Conservation (phyloP, 2,113 vertebrate species). For the Hemiscyllium ocellatum region DNA sequence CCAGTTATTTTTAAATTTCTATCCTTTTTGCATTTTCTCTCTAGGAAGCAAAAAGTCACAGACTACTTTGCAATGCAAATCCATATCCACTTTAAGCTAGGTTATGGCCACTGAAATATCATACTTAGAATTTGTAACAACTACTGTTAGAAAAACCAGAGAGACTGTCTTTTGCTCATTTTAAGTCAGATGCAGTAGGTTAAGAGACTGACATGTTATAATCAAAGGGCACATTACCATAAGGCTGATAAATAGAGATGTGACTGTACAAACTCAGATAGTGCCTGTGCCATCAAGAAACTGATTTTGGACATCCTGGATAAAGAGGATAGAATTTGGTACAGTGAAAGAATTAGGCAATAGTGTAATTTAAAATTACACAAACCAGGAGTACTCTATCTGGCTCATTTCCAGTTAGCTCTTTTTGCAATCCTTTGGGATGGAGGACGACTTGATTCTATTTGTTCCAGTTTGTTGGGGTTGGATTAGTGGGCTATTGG, state of each 20-base stretch:
- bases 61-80: background rate
- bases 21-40: background rate
- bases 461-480: too few species aligned
- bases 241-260: background rate
- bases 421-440: too few species aligned
- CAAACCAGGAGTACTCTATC: background rate
- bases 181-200: background rate
- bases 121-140: background rate
- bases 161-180: background rate
- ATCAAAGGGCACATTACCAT: background rate
- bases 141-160: background rate
- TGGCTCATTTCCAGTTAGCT: background rate
- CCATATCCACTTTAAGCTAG: background rate
- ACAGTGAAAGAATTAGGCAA: background rate
- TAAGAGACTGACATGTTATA: too few species aligned
- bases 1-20: background rate
- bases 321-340: background rate
- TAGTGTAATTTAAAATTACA: background rate
- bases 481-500: too few species aligned
- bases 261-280: background rate
- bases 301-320: background rate
- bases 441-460: too few species aligned
- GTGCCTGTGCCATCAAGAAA: background rate
- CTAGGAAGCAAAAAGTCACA: background rate
- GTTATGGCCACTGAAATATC: background rate